Percentiles rank a stretch among this genome's conserved stretches.
Evolutionary conservation across 2,113 vertebrate genomes (phyloP).

Genomic region (Nematolebias whitei): DNA sequence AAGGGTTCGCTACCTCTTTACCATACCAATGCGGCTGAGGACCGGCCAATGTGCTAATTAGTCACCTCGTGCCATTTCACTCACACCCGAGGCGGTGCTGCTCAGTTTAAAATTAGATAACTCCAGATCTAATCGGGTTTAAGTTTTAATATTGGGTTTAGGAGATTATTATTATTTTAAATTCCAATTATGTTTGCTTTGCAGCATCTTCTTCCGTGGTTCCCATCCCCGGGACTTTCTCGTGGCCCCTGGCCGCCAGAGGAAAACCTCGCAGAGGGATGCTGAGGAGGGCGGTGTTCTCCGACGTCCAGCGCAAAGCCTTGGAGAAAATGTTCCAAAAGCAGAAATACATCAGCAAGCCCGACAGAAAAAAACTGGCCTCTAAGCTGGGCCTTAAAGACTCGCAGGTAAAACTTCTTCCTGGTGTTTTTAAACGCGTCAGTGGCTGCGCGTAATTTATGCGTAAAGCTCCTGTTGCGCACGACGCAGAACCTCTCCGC

Average conservation of each 20-base stretch:
- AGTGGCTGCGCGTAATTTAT: background rate
- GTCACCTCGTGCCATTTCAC: slow-evolving; percentile 91
- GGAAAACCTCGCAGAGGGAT: slow-evolving; percentile 95
- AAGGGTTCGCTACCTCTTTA: slow-evolving; percentile 89
- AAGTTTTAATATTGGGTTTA: no score
- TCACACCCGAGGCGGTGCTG: slow-evolving; percentile 67
- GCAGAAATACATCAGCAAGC: slow-evolving; percentile 99
- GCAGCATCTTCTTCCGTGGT: slow-evolving; percentile 89
- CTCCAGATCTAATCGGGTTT: background rate
- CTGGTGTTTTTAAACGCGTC: background rate
- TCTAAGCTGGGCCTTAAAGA: slow-evolving; percentile 95
- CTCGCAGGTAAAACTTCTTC: slow-evolving; percentile 84
- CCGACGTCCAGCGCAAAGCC: slow-evolving; percentile 95
- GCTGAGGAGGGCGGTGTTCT: slow-evolving; percentile 95
- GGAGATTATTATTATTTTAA: no score
- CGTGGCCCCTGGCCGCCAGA: slow-evolving; percentile 90
- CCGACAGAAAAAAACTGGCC: slow-evolving; percentile 93
- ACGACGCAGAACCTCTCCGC: background rate
- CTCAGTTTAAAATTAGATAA: slow-evolving; percentile 38
- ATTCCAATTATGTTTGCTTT: background rate
- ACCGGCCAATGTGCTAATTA: slow-evolving; percentile 95
- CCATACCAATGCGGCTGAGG: slow-evolving; percentile 90
- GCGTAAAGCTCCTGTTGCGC: background rate
- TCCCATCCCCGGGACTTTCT: slow-evolving; percentile 95
- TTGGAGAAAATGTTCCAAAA: slow-evolving; percentile 99